A percentile compares a stretch with the other conserved stretches of the same genome.
These are phyloP conservation scores for Notocelia uddmanniana DNA, from an alignment of 2,888 invertebrate genomes.

Conservation along the genomic window DNA sequence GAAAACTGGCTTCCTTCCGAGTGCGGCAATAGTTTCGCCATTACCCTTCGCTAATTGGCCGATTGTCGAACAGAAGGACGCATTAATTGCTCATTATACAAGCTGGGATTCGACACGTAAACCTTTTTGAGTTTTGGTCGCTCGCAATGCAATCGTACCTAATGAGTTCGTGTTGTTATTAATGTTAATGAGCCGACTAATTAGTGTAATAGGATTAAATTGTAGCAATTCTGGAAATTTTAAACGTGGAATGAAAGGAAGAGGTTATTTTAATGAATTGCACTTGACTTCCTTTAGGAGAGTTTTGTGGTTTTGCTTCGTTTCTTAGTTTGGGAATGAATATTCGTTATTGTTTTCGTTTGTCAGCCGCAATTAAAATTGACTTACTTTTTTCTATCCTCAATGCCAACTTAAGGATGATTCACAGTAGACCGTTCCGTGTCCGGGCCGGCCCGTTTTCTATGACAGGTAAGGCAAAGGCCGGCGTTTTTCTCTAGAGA, in stretches of 20 bases:
- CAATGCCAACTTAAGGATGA: neutral
- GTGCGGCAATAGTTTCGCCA: slow-evolving; percentile 56
- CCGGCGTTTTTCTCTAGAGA: too few relatives aligned
- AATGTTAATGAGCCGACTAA: slow-evolving; percentile 37
- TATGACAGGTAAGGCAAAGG: too few relatives aligned
- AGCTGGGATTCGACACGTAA: slow-evolving; percentile 19
- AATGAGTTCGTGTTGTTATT: slow-evolving; percentile 35
- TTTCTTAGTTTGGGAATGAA: slow-evolving; percentile 14
- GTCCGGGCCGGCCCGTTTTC: too few relatives aligned
- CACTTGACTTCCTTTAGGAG: slow-evolving; percentile 19
- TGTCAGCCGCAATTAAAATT: neutral
- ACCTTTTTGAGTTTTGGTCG: slow-evolving; percentile 27
- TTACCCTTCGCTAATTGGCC: slow-evolving; percentile 53
- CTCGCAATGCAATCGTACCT: slow-evolving; percentile 17
- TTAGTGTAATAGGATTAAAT: slow-evolving; percentile 40
- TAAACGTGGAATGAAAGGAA: slow-evolving; percentile 16
- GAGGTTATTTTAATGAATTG: slow-evolving; percentile 35
- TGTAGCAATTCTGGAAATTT: slow-evolving; percentile 26
- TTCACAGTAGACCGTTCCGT: too few relatives aligned
- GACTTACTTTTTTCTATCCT: neutral
- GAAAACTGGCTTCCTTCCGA: slow-evolving; percentile 67
- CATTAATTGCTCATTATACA: slow-evolving; percentile 47
- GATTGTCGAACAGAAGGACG: slow-evolving; percentile 54
- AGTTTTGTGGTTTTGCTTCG: slow-evolving; percentile 25
- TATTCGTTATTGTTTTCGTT: slow-evolving; percentile 17